phyloP scores from a whole-genome alignment of 2,113 vertebrate genomes.

The Tachysurus vachellii region DNA sequence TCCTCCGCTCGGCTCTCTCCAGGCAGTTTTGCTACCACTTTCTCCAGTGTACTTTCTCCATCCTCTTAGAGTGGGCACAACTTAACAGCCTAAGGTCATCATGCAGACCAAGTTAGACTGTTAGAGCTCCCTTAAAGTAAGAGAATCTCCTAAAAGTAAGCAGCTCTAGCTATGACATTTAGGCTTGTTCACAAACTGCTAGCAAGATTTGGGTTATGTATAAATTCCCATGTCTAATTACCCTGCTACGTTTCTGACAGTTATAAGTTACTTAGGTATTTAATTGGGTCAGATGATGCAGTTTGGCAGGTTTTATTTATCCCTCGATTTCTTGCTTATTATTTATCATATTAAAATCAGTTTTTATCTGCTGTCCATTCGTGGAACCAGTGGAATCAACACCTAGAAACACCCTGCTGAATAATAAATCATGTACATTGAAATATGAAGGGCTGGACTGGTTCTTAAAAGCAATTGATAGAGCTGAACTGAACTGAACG shows the following conservation, averaged over 20 bases:
- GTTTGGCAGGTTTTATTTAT: not conserved
- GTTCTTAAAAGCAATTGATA: conserved; percentile 31
- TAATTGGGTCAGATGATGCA: not conserved
- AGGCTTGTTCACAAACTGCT: no score
- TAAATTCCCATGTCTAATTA: no score
- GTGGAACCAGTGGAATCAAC: not conserved
- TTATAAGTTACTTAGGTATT: not conserved
- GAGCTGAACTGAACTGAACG: conserved; percentile 49
- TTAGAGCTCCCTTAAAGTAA: not conserved
- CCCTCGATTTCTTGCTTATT: not conserved
- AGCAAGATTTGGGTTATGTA: no score
- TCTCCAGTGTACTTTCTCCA: conserved; percentile 15
- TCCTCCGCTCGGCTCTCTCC: conserved; percentile 13
- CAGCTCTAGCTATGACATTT: conserved; percentile 8
- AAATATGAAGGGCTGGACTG: not conserved
- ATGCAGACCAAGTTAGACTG: conserved; percentile 9
- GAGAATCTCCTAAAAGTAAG: conserved; percentile 2
- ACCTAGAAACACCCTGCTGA: not conserved
- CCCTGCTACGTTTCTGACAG: not conserved
- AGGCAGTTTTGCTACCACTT: conserved; percentile 48
- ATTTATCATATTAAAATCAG: not conserved
- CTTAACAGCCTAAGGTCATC: conserved; percentile 32
- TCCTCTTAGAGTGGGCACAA: conserved; percentile 18
- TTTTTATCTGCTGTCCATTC: not conserved
- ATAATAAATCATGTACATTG: conserved; percentile 10